phyloP scores from a whole-genome alignment of 2,113 vertebrate genomes.

The Spea multiplicata region DNA sequence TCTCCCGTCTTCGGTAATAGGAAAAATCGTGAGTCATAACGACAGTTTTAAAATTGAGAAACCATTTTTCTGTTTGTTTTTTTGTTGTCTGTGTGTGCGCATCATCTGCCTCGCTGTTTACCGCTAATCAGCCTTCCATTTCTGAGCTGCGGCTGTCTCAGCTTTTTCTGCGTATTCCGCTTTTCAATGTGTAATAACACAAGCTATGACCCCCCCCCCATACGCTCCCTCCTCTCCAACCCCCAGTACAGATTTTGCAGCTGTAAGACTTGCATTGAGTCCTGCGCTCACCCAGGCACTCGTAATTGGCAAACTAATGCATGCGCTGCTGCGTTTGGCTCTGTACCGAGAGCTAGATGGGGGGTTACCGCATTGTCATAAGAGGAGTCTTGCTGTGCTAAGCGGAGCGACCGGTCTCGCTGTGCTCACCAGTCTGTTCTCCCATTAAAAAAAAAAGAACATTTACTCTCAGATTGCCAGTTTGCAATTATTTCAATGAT shows the following conservation, averaged over 20 bases:
- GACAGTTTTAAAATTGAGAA: conserved; percentile 28
- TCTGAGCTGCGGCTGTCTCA: conserved; percentile 21
- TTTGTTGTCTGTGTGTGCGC: background rate
- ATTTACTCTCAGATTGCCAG: background rate
- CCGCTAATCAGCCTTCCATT: conserved; percentile 35
- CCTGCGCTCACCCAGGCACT: conserved; percentile 3
- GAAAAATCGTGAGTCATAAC: conserved; percentile 6
- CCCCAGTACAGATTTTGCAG: conserved; percentile 39
- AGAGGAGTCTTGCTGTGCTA: background rate
- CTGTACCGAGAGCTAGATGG: background rate
- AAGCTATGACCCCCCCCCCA: background rate
- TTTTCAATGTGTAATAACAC: conserved; percentile 23
- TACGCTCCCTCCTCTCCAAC: background rate
- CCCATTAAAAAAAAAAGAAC: background rate
- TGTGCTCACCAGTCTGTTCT: background rate
- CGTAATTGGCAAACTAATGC: conserved; percentile 38
- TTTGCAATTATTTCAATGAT: background rate
- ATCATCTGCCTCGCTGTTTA: conserved; percentile 30
- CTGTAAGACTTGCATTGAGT: conserved; percentile 24
- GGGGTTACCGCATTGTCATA: conserved; percentile 2
- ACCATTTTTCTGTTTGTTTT: conserved; percentile 1
- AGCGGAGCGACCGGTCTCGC: background rate
- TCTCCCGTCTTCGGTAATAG: background rate
- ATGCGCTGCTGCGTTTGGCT: conserved; percentile 12
- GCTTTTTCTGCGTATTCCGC: background rate